phyloP scores from a whole-genome alignment of 2,113 vertebrate genomes.

The Poecile atricapillus region DNA sequence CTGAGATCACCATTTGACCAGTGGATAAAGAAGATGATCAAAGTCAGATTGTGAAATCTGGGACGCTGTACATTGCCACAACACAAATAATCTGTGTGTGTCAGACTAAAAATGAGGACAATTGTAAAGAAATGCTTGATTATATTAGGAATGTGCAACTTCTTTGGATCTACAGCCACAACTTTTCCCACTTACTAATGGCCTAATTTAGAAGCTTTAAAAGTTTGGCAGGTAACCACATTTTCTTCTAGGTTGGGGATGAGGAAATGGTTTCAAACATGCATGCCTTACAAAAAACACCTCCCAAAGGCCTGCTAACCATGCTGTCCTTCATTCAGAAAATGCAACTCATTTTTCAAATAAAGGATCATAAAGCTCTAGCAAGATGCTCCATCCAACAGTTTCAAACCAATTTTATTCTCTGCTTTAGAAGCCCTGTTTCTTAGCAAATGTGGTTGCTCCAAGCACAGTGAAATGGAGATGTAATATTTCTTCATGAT shows the following conservation, averaged over 20 bases:
- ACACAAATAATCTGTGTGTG: not conserved
- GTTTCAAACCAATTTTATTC: not conserved
- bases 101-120: not conserved
- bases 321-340: not conserved
- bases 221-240: not conserved
- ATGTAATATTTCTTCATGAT: conserved; percentile 10
- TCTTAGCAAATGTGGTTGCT: conserved; percentile 48
- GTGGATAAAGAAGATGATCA: not conserved
- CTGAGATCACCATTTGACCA: conserved; percentile 8
- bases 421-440: not conserved
- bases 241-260: not conserved
- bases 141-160: not conserved
- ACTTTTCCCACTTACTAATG: conserved; percentile 24
- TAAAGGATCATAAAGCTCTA: conserved; percentile 5
- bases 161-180: not conserved
- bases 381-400: conserved; percentile 57
- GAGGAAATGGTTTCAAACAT: conserved; percentile 28
- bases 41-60: not conserved
- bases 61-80: not conserved
- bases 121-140: not conserved
- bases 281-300: not conserved
- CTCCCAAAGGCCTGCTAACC: conserved; percentile 37
- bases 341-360: conserved; percentile 25
- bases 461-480: conserved; percentile 64
- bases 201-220: not conserved